Percentiles rank a stretch among this genome's conserved stretches.
phyloP scores from a whole-genome alignment of 2,113 vertebrate species.

The Colossoma macropomum region DNA sequence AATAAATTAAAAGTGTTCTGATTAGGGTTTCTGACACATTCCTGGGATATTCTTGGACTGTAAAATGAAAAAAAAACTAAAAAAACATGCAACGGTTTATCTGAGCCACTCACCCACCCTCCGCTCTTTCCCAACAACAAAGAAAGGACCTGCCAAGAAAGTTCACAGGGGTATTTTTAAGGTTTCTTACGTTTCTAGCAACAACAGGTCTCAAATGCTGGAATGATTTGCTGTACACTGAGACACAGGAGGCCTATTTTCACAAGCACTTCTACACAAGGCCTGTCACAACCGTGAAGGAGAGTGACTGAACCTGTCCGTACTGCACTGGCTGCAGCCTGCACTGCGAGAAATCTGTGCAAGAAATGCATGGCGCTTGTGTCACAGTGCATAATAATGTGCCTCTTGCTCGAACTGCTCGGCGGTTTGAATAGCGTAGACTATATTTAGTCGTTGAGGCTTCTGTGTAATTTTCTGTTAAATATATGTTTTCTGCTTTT shows the following conservation, averaged over 20 bases:
- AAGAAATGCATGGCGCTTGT: slow-evolving; percentile 5
- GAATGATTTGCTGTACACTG: slow-evolving; percentile 79
- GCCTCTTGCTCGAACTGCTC: not conserved
- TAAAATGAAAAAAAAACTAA: slow-evolving; percentile 99
- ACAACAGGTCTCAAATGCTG: slow-evolving; percentile 79
- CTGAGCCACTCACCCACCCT: slow-evolving; percentile 72
- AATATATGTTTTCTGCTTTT: too few species aligned
- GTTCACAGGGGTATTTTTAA: slow-evolving; percentile 65
- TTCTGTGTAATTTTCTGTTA: too few species aligned
- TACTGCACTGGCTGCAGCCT: slow-evolving; percentile 42
- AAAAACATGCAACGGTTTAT: slow-evolving; percentile 90
- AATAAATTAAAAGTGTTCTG: too few species aligned
- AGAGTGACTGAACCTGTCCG: slow-evolving; percentile 27
- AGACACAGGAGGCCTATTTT: slow-evolving; percentile 82
- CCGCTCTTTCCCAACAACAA: slow-evolving; percentile 66
- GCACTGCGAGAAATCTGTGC: not conserved
- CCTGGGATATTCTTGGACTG: slow-evolving; percentile 99
- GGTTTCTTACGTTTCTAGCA: slow-evolving; percentile 60
- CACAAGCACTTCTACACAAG: slow-evolving; percentile 84
- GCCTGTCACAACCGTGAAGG: slow-evolving; percentile 78
- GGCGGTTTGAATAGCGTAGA: not conserved
- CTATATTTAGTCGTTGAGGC: too few species aligned
- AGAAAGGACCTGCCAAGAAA: slow-evolving; percentile 72
- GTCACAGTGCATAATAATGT: not conserved
- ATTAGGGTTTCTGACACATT: slow-evolving; percentile 99